Base-by-base conservation (phyloP, 2,888 invertebrate genomes). In the Conistra vaccinii region DNA sequence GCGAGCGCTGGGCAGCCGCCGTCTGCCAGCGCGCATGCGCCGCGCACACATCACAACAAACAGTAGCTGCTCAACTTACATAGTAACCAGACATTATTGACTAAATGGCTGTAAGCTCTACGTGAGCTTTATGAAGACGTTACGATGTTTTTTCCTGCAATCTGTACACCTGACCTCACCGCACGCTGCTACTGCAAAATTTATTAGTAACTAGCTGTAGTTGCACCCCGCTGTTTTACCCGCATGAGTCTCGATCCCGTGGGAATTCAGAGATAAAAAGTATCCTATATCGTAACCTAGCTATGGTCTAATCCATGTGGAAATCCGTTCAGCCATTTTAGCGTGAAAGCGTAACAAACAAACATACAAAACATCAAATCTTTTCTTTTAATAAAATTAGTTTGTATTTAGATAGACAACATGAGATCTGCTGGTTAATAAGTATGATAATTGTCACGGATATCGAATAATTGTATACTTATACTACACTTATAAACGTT, bases 81-180 rank as follows among this genome's bases (percentile, higher is more conserved):
- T 85, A 86, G 89, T 89, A 87, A 88, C 90, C 85, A 89, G 87
- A 83, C 84, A 86, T 86, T 94, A 94, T 94, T 93, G 94, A 94
- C 91, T 89, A 91, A 93, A 90, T 88, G 84, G 85, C 60, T 81
- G 76, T 84, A 83, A 86, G 86, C 81, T 87, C 71, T 61, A 65
- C 75, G 69, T 62, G 71, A 76, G 81, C 85, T 87, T 77, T 71
- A 69, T 76, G 68, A 67, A 78, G 57, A 55, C 69, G 17, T 57
- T 55, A 62, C 57, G 45, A 51, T 53, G 69, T 69, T 76, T 77
- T 35, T 29, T 63, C 55, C 63, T 70, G 74, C 53, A 58, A 65
- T 26, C 17, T 48, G 35, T 69, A 26, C 39, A 68, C 45, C 26
- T 68, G 57, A 61, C 23, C 32, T n/a, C 48, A 32, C 58, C 32